Conservation (phyloP, 2,113 vertebrate species). For the Nicator chloris region DNA sequence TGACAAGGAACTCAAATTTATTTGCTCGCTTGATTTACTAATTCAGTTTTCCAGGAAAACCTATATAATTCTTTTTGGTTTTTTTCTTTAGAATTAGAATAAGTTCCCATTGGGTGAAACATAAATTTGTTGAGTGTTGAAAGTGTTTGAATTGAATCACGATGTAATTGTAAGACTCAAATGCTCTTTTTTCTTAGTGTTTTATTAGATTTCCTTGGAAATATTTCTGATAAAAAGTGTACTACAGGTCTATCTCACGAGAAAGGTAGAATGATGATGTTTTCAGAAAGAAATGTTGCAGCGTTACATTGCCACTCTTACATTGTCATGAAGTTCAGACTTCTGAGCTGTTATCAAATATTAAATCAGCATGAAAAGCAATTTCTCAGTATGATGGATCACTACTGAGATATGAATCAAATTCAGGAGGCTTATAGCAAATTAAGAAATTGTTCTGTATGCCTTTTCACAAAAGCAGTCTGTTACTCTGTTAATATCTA, state of each 20-base stretch:
- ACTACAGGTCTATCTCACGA: background rate
- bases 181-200: background rate
- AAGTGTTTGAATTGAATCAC: background rate
- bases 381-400: slow-evolving; percentile 23
- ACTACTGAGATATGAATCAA: background rate
- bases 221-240: background rate
- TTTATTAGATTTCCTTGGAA: background rate
- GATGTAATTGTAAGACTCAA: background rate
- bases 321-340: background rate
- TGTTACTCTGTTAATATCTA: background rate
- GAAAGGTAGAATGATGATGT: background rate
- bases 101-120: background rate
- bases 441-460: background rate
- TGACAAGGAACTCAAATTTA: background rate
- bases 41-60: background rate
- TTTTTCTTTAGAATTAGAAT: background rate
- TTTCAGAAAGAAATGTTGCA: background rate
- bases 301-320: background rate
- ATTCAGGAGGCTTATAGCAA: background rate
- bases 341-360: background rate
- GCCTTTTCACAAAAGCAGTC: background rate
- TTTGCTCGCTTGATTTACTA: background rate
- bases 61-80: background rate
- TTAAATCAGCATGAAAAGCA: slow-evolving; percentile 11
- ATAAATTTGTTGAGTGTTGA: background rate